These are phyloP conservation scores for Parnassius glacialis DNA, from an alignment of 2,888 invertebrate species.

Conservation along the genomic window DNA sequence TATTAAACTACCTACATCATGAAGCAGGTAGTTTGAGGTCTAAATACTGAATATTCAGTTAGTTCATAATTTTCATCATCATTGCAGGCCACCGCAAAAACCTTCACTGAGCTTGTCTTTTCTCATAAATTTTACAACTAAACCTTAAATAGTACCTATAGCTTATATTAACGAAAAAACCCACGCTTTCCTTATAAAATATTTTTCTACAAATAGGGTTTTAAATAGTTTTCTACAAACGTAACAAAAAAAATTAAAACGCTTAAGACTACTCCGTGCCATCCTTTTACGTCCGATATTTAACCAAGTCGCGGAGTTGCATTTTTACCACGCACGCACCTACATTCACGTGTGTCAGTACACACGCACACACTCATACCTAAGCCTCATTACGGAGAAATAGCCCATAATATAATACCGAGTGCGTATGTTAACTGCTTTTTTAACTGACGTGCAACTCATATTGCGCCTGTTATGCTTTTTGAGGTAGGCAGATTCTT, in stretches of 20 bases:
- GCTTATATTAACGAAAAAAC: no score
- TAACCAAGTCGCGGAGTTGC: slow-evolving; percentile 76
- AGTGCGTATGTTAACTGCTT: slow-evolving; percentile 26
- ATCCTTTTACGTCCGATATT: slow-evolving; percentile 62
- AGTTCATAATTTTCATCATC: no score
- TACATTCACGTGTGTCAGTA: slow-evolving; percentile 45
- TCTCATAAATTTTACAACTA: no score
- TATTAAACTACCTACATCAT: no score
- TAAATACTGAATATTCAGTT: no score
- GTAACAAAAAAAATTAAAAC: slow-evolving; percentile 2
- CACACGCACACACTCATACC: slow-evolving; percentile 37
- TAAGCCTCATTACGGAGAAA: slow-evolving; percentile 28
- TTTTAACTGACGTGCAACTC: slow-evolving; percentile 12
- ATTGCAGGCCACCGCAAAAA: no score
- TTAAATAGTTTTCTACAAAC: no score
- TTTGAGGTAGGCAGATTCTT: slow-evolving; percentile 7
- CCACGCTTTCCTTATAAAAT: no score
- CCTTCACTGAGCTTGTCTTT: no score
- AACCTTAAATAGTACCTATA: no score
- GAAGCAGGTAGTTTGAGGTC: no score
- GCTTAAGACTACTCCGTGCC: slow-evolving; percentile 42
- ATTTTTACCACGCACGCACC: slow-evolving; percentile 78
- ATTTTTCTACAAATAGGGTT: no score
- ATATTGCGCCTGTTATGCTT: slow-evolving; percentile 5
- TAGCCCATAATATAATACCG: slow-evolving; percentile 23